phyloP scores from a whole-genome alignment of 1,140 invertebrate genomes.

The Leptoteleia sp. region DNA sequence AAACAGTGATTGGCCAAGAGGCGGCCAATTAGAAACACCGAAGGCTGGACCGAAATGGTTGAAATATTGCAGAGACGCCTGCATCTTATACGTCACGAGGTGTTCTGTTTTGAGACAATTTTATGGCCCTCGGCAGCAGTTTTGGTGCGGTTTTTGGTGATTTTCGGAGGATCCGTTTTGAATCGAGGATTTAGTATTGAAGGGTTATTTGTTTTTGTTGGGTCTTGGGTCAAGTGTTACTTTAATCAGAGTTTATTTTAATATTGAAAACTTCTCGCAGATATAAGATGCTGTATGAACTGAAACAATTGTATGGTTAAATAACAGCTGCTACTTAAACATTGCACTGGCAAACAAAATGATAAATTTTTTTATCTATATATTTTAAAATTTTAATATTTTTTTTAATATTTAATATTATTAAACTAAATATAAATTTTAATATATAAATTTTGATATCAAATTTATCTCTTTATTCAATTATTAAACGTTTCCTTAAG shows the following conservation, averaged over 20 bases:
- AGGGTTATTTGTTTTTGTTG: conserved; percentile 21
- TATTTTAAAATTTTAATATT: too few relatives aligned
- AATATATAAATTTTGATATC: too few relatives aligned
- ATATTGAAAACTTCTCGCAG: conserved; percentile 11
- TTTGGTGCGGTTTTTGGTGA: neutral
- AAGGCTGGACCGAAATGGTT: conserved; percentile 30
- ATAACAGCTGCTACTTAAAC: too few relatives aligned
- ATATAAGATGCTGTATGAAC: neutral
- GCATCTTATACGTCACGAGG: conserved; percentile 25
- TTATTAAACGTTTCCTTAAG: too few relatives aligned
- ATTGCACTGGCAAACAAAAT: too few relatives aligned
- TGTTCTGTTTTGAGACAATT: conserved; percentile 11
- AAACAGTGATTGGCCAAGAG: conserved; percentile 27
- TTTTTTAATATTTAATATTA: too few relatives aligned
- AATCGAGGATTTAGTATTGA: neutral
- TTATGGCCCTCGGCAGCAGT: conserved; percentile 8
- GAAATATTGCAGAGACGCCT: conserved; percentile 19
- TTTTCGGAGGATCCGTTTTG: conserved; percentile 4
- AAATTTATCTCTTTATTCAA: too few relatives aligned
- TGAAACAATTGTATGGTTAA: too few relatives aligned
- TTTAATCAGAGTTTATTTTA: conserved; percentile 4
- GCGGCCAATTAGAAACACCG: conserved; percentile 29
- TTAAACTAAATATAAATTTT: too few relatives aligned
- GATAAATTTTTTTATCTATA: too few relatives aligned
- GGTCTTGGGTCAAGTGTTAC: conserved; percentile 15